Evolutionary conservation across 2,797 vertebrate species (phyloP).

Genomic region (Prunella strophiata): DNA sequence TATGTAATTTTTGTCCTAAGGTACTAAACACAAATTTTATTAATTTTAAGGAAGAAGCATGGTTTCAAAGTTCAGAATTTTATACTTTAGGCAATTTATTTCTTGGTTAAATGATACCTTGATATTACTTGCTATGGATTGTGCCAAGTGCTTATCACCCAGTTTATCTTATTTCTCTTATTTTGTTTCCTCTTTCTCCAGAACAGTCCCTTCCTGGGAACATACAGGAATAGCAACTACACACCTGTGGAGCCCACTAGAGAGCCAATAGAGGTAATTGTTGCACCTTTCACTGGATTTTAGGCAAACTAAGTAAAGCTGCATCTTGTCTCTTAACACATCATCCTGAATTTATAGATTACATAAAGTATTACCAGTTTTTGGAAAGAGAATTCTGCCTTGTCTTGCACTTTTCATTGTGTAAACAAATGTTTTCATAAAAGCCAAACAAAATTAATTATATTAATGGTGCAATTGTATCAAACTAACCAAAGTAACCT

Average conservation of each 20-base stretch:
- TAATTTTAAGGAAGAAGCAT: background rate
- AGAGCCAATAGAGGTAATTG: slow-evolving; percentile 76
- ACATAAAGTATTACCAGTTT: background rate
- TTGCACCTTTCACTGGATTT: background rate
- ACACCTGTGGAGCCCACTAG: slow-evolving; percentile 70
- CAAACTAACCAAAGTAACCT: background rate
- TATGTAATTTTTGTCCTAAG: background rate
- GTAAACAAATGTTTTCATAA: background rate
- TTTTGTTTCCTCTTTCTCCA: slow-evolving; percentile 31
- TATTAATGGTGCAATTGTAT: background rate
- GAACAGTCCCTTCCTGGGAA: slow-evolving; percentile 82
- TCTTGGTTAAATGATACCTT: background rate
- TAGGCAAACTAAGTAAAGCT: background rate
- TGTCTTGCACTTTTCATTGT: background rate
- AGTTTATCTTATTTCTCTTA: background rate
- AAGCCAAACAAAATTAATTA: background rate
- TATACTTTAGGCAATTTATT: background rate
- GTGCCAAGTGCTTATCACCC: background rate
- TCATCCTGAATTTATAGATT: background rate
- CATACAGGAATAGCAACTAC: slow-evolving; percentile 84
- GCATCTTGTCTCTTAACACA: background rate
- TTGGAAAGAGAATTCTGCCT: background rate
- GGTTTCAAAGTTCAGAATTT: background rate
- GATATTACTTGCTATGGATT: background rate
- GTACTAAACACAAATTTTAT: background rate